A percentile compares a stretch with the other conserved stretches of the same genome.
Conservation (phyloP, 2,888 invertebrate species). For the Ecliptopera silaceata region DNA sequence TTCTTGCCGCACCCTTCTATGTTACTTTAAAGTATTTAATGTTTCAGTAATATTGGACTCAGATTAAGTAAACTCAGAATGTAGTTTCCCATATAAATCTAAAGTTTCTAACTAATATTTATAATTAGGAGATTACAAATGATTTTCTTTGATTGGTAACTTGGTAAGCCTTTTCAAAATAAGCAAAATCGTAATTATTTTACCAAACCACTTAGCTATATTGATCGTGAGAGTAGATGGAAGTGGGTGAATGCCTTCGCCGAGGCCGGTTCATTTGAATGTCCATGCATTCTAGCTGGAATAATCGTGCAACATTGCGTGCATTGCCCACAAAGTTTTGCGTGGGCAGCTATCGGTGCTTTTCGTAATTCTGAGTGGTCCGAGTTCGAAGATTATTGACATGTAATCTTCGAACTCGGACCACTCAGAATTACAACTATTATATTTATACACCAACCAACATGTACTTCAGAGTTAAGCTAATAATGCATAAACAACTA, state of each 20-base stretch:
- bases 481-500: not conserved
- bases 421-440: too few species aligned
- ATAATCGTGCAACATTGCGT: conserved; percentile 41
- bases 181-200: not conserved
- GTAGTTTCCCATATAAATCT: too few species aligned
- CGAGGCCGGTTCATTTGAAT: conserved; percentile 54
- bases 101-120: too few species aligned
- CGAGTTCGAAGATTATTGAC: conserved; percentile 32
- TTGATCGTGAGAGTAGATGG: conserved; percentile 28
- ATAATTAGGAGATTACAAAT: too few species aligned
- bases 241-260: conserved; percentile 52
- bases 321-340: conserved; percentile 45
- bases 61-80: too few species aligned
- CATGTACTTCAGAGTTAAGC: not conserved
- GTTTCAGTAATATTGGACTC: too few species aligned
- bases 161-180: too few species aligned
- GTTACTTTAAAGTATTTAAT: too few species aligned
- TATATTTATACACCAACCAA: not conserved
- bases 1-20: too few species aligned
- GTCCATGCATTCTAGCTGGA: conserved; percentile 27
- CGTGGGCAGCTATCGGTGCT: conserved; percentile 53
- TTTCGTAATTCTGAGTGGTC: conserved; percentile 31
- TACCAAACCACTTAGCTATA: conserved; percentile 12
- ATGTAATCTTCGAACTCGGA: not conserved
- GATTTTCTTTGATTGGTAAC: too few species aligned